Evolutionary conservation across 2,888 invertebrate genomes (phyloP).

Genomic region (Tortrix viridana): DNA sequence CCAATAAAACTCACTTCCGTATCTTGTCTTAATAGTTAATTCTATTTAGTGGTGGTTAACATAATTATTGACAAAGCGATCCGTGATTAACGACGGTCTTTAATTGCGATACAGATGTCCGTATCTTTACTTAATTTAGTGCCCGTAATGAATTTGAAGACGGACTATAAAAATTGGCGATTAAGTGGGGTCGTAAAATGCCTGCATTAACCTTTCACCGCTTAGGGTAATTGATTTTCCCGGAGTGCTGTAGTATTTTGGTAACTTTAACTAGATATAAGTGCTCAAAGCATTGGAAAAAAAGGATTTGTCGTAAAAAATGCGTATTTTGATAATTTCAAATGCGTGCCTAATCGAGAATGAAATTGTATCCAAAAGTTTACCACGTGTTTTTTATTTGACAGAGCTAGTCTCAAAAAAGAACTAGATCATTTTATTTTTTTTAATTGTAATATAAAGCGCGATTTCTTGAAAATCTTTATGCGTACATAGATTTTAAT

Average conservation of each 20-base stretch:
- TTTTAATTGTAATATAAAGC: no score
- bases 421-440: no score
- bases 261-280: not conserved
- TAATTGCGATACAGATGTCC: constrained; percentile 42
- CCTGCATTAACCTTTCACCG: constrained; percentile 74
- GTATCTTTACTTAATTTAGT: constrained; percentile 71
- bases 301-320: no score
- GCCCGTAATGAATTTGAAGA: constrained; percentile 56
- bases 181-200: constrained; percentile 70
- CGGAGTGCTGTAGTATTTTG: not conserved
- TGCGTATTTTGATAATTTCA: no score
- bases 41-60: constrained; percentile 16
- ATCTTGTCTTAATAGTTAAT: not conserved
- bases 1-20: not conserved
- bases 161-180: constrained; percentile 63
- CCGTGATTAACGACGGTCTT: constrained; percentile 16
- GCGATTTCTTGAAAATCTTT: no score
- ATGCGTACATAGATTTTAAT: no score
- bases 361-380: no score
- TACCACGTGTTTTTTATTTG: no score
- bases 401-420: no score
- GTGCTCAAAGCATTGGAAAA: no score
- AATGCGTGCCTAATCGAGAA: no score
- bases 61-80: constrained; percentile 27
- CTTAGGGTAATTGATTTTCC: constrained; percentile 43